Evolutionary conservation across 2,888 invertebrate species (phyloP).

Genomic region (Latrodectus hesperus): DNA sequence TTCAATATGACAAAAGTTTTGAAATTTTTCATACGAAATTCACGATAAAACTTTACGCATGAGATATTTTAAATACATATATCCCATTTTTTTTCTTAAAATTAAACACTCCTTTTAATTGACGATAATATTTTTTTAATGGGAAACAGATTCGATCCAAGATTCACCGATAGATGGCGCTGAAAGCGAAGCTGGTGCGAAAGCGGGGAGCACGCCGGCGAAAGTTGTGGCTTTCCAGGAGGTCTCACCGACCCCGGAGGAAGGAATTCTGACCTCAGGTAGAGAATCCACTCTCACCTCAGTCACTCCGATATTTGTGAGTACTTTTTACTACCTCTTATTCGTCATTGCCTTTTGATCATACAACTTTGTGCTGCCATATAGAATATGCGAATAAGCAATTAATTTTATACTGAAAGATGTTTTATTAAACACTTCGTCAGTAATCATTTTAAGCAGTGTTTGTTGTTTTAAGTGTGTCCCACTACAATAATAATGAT

Average conservation of each 20-base stretch:
- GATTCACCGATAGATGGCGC: conserved; percentile 41
- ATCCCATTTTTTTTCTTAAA: no score
- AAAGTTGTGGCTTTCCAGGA: conserved; percentile 22
- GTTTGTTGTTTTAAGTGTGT: no score
- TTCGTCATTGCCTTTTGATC: neutral
- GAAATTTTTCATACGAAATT: no score
- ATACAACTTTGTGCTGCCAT: neutral
- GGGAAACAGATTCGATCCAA: conserved; percentile 19
- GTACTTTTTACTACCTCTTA: conserved; percentile 11
- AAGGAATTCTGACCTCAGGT: conserved; percentile 25
- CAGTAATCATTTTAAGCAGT: neutral
- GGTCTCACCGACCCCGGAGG: conserved; percentile 7
- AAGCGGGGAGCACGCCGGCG: conserved; percentile 4
- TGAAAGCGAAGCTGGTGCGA: neutral
- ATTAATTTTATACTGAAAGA: neutral
- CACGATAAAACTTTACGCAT: no score
- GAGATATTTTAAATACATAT: no score
- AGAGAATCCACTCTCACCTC: conserved; percentile 52
- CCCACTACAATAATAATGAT: no score
- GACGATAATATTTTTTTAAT: neutral
- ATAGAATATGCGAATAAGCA: neutral
- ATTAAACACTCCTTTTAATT: neutral
- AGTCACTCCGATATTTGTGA: conserved; percentile 51
- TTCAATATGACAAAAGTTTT: no score
- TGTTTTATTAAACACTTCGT: neutral